These are phyloP conservation scores for Dicyrtoma fusca DNA, from an alignment of 2,888 invertebrate species.

Conservation along the genomic window DNA sequence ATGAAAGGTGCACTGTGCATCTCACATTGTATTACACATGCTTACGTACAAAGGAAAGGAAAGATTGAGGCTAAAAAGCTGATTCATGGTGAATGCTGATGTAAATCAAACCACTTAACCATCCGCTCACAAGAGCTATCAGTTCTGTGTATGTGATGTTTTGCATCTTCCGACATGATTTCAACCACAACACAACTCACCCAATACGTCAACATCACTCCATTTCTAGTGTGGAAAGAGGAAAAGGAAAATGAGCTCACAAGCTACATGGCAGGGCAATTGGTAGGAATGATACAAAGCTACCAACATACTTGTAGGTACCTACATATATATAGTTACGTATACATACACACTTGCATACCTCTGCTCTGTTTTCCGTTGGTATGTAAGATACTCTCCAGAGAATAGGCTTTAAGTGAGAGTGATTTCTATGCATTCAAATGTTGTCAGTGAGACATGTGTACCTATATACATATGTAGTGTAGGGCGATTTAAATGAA, in stretches of 20 bases:
- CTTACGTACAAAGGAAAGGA: not conserved
- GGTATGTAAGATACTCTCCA: no score
- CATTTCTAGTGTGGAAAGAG: constrained; percentile 8
- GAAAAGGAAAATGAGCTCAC: constrained; percentile 8
- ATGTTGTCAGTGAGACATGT: not conserved
- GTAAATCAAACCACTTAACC: constrained; percentile 18
- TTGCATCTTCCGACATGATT: constrained; percentile 25
- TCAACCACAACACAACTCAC: constrained; percentile 21
- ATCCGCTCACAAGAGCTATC: not conserved
- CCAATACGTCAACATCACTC: constrained; percentile 16
- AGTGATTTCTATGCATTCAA: not conserved
- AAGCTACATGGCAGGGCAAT: not conserved
- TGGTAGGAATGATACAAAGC: not conserved
- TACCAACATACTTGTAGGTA: not conserved
- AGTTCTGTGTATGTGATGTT: not conserved
- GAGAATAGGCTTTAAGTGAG: not conserved
- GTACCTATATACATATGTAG: not conserved
- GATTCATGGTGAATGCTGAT: constrained; percentile 2
- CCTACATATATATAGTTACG: not conserved
- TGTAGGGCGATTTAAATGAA: no score
- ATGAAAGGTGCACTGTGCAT: not conserved
- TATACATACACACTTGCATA: not conserved
- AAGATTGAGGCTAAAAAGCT: constrained; percentile 7
- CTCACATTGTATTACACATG: not conserved
- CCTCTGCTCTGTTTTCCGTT: no score